Percentiles rank a stretch among this genome's conserved stretches.
Conservation (phyloP, 2,888 invertebrate genomes). For the Ochlodes sylvanus region DNA sequence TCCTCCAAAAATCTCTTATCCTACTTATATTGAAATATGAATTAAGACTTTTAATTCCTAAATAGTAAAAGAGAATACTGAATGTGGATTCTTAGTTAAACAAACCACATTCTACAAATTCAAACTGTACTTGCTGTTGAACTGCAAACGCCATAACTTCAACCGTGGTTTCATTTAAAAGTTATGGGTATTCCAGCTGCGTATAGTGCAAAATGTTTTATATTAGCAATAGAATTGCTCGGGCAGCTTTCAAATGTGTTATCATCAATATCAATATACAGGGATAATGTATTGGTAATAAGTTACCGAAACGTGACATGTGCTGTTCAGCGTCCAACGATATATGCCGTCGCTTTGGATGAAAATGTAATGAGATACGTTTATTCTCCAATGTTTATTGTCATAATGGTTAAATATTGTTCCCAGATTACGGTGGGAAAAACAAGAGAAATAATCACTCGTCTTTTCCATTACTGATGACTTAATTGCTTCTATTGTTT, state of each 20-base stretch:
- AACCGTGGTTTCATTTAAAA: constrained; percentile 22
- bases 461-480: background rate
- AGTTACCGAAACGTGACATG: constrained; percentile 23
- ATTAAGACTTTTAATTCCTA: too few species aligned
- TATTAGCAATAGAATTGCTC: constrained; percentile 19
- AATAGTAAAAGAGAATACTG: too few species aligned
- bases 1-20: too few species aligned
- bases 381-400: constrained; percentile 12
- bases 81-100: too few species aligned
- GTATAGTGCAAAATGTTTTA: constrained; percentile 15
- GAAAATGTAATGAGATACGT: background rate
- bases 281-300: constrained; percentile 27
- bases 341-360: constrained; percentile 12
- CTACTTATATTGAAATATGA: too few species aligned
- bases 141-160: constrained; percentile 3
- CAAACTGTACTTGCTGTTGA: background rate
- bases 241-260: background rate
- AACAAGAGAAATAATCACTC: background rate
- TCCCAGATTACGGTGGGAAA: background rate
- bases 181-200: constrained; percentile 7
- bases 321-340: background rate
- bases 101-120: too few species aligned
- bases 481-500: background rate
- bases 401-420: constrained; percentile 7
- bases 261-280: constrained; percentile 23